phyloP scores from a whole-genome alignment of 2,888 invertebrate species.

The Gastrophysa polygoni region DNA sequence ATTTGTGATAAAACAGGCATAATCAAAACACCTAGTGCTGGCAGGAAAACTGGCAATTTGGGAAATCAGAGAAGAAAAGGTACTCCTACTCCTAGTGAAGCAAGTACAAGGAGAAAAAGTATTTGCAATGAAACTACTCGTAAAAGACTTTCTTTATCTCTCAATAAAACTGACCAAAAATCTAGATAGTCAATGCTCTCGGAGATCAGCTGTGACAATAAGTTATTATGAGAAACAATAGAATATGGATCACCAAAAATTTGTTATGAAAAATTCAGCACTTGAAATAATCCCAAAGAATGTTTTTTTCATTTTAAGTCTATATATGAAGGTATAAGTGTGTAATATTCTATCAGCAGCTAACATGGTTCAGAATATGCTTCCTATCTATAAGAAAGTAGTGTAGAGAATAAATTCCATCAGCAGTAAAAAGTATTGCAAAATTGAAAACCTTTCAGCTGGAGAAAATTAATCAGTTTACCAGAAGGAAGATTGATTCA shows the following conservation, averaged over 20 bases:
- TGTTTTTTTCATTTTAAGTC: background rate
- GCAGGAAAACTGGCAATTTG: slow-evolving; percentile 48
- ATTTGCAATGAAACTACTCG: slow-evolving; percentile 50
- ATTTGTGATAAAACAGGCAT: slow-evolving; percentile 38
- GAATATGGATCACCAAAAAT: background rate
- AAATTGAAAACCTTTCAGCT: no score
- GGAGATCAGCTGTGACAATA: slow-evolving; percentile 13
- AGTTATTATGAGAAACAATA: background rate
- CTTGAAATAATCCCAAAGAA: background rate
- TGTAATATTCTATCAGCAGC: background rate
- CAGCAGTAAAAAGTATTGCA: no score
- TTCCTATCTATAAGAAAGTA: no score
- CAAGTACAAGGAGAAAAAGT: slow-evolving; percentile 58
- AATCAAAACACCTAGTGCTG: slow-evolving; percentile 43
- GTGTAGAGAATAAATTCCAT: no score
- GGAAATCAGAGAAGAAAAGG: slow-evolving; percentile 55
- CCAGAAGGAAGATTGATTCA: no score
- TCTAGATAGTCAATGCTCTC: slow-evolving; percentile 33
- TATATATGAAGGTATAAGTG: background rate
- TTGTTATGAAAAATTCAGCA: background rate
- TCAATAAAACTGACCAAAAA: slow-evolving; percentile 57
- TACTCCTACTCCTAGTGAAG: slow-evolving; percentile 50
- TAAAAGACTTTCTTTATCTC: slow-evolving; percentile 59
- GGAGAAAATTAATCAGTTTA: no score
- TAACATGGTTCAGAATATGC: no score